A percentile compares a stretch with the other conserved stretches of the same genome.
Evolutionary conservation across 2,113 vertebrate genomes (phyloP).

Genomic region (Ctenomys sociabilis): DNA sequence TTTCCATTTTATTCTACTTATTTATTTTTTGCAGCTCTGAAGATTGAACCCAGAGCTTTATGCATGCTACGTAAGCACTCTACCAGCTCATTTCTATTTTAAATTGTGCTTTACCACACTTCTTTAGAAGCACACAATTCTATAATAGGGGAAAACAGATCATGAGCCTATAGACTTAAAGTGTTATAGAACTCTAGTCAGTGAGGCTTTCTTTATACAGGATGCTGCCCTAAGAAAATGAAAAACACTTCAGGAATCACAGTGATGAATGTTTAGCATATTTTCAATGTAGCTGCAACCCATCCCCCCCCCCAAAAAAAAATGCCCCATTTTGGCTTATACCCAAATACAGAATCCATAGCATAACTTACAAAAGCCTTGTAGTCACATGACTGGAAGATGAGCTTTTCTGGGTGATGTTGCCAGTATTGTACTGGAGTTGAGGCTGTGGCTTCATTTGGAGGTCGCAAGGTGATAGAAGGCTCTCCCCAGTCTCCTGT

Average conservation of each 20-base stretch:
- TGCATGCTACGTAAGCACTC: not conserved
- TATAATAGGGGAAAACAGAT: not conserved
- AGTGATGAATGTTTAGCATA: not conserved
- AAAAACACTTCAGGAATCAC: not conserved
- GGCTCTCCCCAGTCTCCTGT: conserved; percentile 99
- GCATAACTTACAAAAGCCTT: conserved; percentile 97
- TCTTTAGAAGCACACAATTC: not conserved
- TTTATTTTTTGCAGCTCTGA: not conserved
- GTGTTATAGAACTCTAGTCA: not conserved
- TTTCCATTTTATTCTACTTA: not conserved
- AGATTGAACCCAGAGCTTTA: not conserved
- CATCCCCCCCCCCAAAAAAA: not conserved
- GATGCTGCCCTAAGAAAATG: not conserved
- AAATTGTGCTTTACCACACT: not conserved
- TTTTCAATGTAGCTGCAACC: not conserved
- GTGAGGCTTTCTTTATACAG: not conserved
- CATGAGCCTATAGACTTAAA: not conserved
- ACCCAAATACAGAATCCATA: conserved; percentile 5
- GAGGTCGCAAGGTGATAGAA: conserved; percentile 96
- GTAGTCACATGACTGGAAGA: conserved; percentile 99
- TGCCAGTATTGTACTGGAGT: conserved; percentile 99
- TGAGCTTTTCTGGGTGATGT: conserved; percentile 99
- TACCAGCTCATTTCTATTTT: not conserved
- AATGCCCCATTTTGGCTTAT: not conserved
- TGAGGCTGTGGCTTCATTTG: conserved; percentile 98